phyloP scores from a whole-genome alignment of 2,888 invertebrate genomes.

The Nebria brevicollis region DNA sequence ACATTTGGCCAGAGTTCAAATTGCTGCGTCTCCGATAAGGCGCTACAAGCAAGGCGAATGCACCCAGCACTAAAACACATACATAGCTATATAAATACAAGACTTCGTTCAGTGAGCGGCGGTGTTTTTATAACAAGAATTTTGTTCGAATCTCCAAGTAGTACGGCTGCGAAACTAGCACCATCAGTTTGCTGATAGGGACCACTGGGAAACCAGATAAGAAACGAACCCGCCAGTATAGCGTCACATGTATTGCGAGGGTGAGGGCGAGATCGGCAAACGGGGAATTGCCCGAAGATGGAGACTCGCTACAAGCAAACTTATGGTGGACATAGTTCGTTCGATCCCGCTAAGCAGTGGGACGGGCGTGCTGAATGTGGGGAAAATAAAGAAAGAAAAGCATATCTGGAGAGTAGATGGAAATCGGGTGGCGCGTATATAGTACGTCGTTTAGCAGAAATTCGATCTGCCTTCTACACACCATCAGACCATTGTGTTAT shows the following conservation, averaged over 20 bases:
- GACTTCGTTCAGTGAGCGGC: constrained; percentile 35
- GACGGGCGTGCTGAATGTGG: constrained; percentile 9
- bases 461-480: constrained; percentile 36
- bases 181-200: constrained; percentile 48
- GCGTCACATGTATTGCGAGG: not conserved
- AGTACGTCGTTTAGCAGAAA: constrained; percentile 46
- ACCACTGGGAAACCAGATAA: constrained; percentile 52
- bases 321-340: not conserved
- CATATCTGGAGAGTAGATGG: constrained; percentile 41
- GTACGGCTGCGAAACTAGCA: constrained; percentile 45
- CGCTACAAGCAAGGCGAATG: constrained; percentile 50
- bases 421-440: constrained; percentile 38
- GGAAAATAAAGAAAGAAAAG: constrained; percentile 43
- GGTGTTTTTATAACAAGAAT: constrained; percentile 55
- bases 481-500: constrained; percentile 39
- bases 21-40: constrained; percentile 53
- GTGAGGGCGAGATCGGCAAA: not conserved
- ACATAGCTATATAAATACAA: constrained; percentile 51
- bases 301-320: not conserved
- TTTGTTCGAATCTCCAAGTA: constrained; percentile 52
- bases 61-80: constrained; percentile 47
- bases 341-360: not conserved
- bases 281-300: constrained; percentile 16
- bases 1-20: constrained; percentile 56
- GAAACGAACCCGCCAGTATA: constrained; percentile 49